Base-by-base conservation (phyloP, 2,888 invertebrate species). In the Glyphotaelius pellucidus region DNA sequence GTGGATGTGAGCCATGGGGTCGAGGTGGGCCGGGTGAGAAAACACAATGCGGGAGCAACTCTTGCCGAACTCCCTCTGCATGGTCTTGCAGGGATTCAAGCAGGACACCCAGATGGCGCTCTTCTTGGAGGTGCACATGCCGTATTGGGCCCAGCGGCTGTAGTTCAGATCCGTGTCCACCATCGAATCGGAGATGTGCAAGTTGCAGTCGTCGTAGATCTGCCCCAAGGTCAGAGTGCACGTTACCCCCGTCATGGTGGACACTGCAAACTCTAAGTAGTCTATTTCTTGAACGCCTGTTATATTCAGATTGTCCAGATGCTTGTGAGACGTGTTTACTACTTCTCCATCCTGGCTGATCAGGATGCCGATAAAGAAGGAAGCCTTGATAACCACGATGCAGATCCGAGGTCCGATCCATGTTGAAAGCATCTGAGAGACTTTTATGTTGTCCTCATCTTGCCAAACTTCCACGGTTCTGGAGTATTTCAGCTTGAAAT, bases 91-190 rank as follows among this genome's bases (percentile, higher is more conserved):
- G 5, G 93, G 93, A 52, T 81, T 80, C 31, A 92, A 35, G 30
- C 67, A 83, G 32, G 85, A 30, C 2, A 91, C 80, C 32, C 84
- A 92, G n/a, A 93, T 84, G 30, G 92, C 90, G 3, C 52, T 81
- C n/a, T 90, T 93, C 42, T 79, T 80, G 19, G 93, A 93, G 4
- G 80, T 30, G 25, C 90, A 87, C 47, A 91, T 31, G n/a, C 93
- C 93, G 31, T 91, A 89, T 15, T 79, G 92, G 14, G 90, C 87
- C 85, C 87, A 92, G 25, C 52, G 25, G n/a, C 32, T 83, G n/a
- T 38, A 88, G 38, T 90, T 86, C 31, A 91, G 30, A 31, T 92
- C 92, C 30, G 86, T 38, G 47, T 92, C 38, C 3, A 90, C 80
- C 14, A 2, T 30, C 9, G 90, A 89, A 42, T 86, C 25, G 25